Percentiles rank a stretch among this genome's conserved stretches.
Evolutionary conservation across 2,797 vertebrate genomes (phyloP).

Genomic region (Ceryle rudis): DNA sequence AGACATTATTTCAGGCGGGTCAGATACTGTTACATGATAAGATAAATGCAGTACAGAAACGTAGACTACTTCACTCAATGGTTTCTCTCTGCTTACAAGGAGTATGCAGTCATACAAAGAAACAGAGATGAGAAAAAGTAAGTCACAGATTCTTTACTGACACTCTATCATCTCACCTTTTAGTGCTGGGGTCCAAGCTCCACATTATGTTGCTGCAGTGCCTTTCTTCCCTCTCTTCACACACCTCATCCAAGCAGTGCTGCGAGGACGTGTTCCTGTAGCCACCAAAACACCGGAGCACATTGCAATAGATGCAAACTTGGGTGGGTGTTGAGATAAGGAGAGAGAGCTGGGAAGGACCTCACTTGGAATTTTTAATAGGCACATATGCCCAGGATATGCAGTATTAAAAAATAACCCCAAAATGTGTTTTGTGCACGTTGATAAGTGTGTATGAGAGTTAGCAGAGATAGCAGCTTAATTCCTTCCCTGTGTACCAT

Average conservation of each 20-base stretch:
- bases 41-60: slow-evolving; percentile 8
- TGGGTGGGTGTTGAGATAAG: neutral
- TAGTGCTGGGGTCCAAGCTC: neutral
- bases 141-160: neutral
- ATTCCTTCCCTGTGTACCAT: neutral
- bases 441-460: neutral
- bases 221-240: neutral
- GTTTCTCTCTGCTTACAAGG: neutral
- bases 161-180: neutral
- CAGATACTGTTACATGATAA: slow-evolving; percentile 2
- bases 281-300: neutral
- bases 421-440: neutral
- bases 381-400: neutral
- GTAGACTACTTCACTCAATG: neutral
- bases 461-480: neutral
- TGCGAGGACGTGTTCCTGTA: neutral
- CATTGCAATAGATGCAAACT: neutral
- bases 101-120: neutral
- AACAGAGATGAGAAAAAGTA: neutral
- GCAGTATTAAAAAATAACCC: neutral
- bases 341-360: neutral
- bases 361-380: neutral
- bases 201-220: neutral
- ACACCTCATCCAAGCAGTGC: neutral
- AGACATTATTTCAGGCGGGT: slow-evolving; percentile 28